Evolutionary conservation across 2,113 vertebrate species (phyloP), one percentile per base, ranked within the genome.

Genomic region (Apeltes quadracus): DNA sequence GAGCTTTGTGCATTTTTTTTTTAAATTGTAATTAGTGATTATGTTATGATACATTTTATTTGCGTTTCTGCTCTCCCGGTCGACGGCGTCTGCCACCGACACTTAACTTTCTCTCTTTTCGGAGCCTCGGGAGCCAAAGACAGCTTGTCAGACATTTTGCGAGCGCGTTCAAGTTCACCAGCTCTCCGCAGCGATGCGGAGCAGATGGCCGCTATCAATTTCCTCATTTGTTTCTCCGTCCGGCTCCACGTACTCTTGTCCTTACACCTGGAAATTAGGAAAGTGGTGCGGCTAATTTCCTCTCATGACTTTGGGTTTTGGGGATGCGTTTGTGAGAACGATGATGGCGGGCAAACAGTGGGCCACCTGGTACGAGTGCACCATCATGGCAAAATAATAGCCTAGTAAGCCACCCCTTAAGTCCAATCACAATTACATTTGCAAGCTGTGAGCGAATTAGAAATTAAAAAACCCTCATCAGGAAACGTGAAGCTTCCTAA

Each of bases 161-260:
- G 92, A 90, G 92, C n/a, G 91, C 86, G 85, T 93, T 94, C 92
- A 94, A 94, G 94, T 95, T 96, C 95, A 95, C 94, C 94, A 92
- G 95, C 92, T 90, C 75, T 95, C 93, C 87, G 95, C 94, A 94
- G 91, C 94, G 84, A 94, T 94, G 91, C 90, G 69, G 86, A 97
- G 95, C 97, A 98, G 97, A 98, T 98, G 97, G 97, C 95, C 93
- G 93, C 96, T 95, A 97, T 99, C 96, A 95, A 96, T 98, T 98
- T 92, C 94, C 95, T 82, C 92, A 87, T 91, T 93, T 93, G 93
- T 90, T n/a, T 88, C 82, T 79, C 76, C 65, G 79, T 84, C 64
- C 72, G 92, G 85, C 81, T 89, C 86, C 64, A 88, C 88, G 91
- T 90, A 83, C 92, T 89, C 90, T 93, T 94, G 95, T 95, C 94